Evolutionary conservation across 2,888 invertebrate genomes (phyloP).

Genomic region (Ichneumoninae sp.): DNA sequence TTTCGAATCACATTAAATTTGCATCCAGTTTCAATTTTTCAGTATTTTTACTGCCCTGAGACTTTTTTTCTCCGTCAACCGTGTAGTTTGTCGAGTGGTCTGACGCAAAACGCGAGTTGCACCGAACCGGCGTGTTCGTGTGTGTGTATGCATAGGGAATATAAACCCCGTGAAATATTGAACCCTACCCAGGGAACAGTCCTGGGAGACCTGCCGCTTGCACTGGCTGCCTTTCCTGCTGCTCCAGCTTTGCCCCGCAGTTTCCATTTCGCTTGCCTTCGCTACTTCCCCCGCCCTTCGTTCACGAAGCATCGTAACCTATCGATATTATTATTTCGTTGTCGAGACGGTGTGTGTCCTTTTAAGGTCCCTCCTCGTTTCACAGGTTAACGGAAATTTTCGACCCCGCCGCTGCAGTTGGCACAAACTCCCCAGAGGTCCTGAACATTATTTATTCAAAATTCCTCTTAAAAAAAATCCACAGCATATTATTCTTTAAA

Average conservation of each 20-base stretch:
- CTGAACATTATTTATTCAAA: not conserved
- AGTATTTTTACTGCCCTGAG: not conserved
- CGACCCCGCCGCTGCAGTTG: not conserved
- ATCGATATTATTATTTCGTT: slow-evolving; percentile 77
- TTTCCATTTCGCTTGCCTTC: slow-evolving; percentile 74
- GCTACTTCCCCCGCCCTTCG: slow-evolving; percentile 3
- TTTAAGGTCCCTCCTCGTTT: slow-evolving; percentile 55
- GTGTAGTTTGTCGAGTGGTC: slow-evolving; percentile 22
- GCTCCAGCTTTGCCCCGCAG: slow-evolving; percentile 67
- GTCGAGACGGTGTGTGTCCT: slow-evolving; percentile 66
- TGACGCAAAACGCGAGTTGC: slow-evolving; percentile 50
- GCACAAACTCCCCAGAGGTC: not conserved
- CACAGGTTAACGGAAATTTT: slow-evolving; percentile 27
- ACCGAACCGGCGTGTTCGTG: slow-evolving; percentile 24
- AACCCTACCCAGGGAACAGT: slow-evolving; percentile 64
- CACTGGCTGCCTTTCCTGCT: slow-evolving; percentile 47
- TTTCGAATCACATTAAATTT: not conserved
- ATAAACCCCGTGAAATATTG: slow-evolving; percentile 70
- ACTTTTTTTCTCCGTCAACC: not conserved
- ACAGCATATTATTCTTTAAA: too few relatives aligned
- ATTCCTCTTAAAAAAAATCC: too few relatives aligned
- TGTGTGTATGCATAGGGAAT: slow-evolving; percentile 49
- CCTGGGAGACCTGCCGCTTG: slow-evolving; percentile 57
- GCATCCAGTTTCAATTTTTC: not conserved
- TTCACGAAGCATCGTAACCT: slow-evolving; percentile 73